These are phyloP conservation scores for Prietella phreatophila DNA, from an alignment of 2,113 vertebrate genomes.

Conservation along the genomic window DNA sequence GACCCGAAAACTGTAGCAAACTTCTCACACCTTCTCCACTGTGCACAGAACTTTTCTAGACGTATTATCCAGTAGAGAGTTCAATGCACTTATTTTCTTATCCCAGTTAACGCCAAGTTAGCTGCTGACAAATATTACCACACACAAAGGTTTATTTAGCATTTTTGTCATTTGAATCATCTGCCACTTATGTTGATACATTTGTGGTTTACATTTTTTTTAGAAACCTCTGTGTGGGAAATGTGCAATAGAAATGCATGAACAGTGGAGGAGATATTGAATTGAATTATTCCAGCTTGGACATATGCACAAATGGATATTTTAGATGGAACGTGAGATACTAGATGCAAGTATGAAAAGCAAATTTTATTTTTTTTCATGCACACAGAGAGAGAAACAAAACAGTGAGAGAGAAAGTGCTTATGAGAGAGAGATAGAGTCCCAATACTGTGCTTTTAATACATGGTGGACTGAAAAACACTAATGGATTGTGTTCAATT, in stretches of 20 bases:
- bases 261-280: constrained; percentile 26
- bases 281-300: constrained; percentile 39
- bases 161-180: constrained; percentile 32
- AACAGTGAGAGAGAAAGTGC: not conserved
- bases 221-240: constrained; percentile 38
- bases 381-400: not conserved
- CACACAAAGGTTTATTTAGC: constrained; percentile 25
- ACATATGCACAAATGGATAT: constrained; percentile 26
- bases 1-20: constrained; percentile 55
- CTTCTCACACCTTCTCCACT: constrained; percentile 52
- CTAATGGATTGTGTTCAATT: not conserved
- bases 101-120: not conserved
- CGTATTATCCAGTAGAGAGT: constrained; percentile 36
- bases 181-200: constrained; percentile 30
- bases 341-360: not conserved
- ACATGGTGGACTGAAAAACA: not conserved
- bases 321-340: constrained; percentile 23
- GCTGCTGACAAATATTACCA: constrained; percentile 39
- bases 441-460: constrained; percentile 26
- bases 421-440: not conserved
- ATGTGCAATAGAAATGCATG: constrained; percentile 51
- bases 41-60: constrained; percentile 55
- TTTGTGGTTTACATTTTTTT: constrained; percentile 22
- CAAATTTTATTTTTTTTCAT: not conserved
- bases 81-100: constrained; percentile 43